Conservation (phyloP, 2,113 vertebrate genomes). For the Anhinga anhinga region DNA sequence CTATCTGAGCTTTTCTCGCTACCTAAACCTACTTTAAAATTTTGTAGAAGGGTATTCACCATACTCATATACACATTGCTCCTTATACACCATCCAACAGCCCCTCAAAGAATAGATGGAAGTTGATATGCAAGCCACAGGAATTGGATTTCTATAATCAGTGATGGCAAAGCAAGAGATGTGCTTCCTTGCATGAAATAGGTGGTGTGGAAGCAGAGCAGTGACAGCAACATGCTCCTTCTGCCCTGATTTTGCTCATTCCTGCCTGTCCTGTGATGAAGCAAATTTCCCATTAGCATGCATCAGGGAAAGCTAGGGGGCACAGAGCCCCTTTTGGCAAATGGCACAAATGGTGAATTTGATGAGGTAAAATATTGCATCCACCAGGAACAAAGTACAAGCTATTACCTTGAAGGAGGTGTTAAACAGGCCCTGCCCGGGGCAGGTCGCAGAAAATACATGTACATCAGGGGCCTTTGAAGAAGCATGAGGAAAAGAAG, state of each 20-base stretch:
- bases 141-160: not conserved
- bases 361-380: not conserved
- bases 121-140: not conserved
- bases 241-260: not conserved
- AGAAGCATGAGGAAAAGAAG: not conserved
- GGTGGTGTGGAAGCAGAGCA: not conserved
- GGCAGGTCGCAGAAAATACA: not conserved
- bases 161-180: not conserved
- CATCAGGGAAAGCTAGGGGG: not conserved
- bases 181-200: not conserved
- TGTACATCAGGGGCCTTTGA: not conserved
- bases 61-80: not conserved
- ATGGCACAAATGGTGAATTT: not conserved
- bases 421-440: not conserved
- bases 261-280: not conserved
- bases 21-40: not conserved
- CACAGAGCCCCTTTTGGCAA: no score
- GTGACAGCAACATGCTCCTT: not conserved
- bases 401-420: not conserved
- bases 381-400: not conserved
- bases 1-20: not conserved
- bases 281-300: not conserved
- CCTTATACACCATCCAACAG: not conserved
- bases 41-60: not conserved
- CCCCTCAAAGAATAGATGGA: not conserved